A percentile compares a stretch with the other conserved stretches of the same genome.
Evolutionary conservation across 2,888 invertebrate genomes (phyloP).

Genomic region (Acanthosepion pharaonis): DNA sequence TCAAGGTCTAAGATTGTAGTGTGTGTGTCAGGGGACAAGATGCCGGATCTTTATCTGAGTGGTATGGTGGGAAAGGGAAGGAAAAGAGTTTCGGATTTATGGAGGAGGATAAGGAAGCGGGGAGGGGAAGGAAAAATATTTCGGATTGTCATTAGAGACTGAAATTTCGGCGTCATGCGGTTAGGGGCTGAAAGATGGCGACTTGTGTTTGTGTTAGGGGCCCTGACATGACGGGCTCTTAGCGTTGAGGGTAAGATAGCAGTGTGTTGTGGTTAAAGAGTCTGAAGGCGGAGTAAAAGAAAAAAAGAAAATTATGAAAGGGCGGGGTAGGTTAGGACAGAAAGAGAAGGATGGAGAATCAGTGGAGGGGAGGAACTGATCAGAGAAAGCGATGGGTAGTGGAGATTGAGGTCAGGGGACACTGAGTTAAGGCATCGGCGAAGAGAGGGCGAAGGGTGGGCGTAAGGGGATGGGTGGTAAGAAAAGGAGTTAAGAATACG

Average conservation of each 20-base stretch:
- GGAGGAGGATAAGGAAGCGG: background rate
- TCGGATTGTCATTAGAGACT: conserved; percentile 33
- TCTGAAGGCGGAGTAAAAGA: background rate
- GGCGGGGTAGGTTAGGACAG: background rate
- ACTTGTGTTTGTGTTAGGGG: conserved; percentile 33
- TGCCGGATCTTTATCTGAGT: conserved; percentile 21
- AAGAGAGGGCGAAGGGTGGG: background rate
- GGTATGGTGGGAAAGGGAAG: background rate
- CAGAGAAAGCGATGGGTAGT: background rate
- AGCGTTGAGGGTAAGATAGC: conserved; percentile 33
- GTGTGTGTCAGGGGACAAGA: conserved; percentile 33
- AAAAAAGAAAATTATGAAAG: background rate
- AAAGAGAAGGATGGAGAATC: background rate
- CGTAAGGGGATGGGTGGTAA: background rate
- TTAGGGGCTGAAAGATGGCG: conserved; percentile 33
- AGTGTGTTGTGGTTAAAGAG: conserved; percentile 33
- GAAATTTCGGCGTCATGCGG: conserved; percentile 33
- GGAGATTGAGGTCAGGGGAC: conserved; percentile 9
- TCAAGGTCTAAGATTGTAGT: background rate
- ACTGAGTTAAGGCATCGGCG: background rate
- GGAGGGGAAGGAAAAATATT: background rate
- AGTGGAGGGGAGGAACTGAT: background rate
- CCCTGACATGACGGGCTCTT: conserved; percentile 33
- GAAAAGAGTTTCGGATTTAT: conserved; percentile 20
- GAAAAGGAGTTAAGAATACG: conserved; percentile 22